phyloP scores from a whole-genome alignment of 1,140 invertebrate genomes.

The Panulirus ornatus region DNA sequence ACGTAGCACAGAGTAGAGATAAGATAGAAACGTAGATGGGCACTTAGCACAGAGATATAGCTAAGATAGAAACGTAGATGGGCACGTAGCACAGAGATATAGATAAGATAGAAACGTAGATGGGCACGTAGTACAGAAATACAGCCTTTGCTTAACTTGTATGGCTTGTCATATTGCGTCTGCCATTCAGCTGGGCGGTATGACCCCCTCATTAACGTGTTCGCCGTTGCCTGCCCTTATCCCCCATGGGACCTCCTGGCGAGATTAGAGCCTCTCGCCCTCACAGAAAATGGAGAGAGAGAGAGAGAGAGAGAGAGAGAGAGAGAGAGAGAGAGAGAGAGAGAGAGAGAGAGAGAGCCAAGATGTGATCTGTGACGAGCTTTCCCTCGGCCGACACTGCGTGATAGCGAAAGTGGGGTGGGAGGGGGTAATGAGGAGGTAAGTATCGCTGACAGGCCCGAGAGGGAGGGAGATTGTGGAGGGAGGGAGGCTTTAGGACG shows the following conservation, averaged over 20 bases:
- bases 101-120: no score
- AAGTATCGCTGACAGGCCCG: background rate
- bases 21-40: no score
- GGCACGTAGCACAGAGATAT: no score
- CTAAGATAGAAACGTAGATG: no score
- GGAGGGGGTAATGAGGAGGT: background rate
- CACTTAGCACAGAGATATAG: no score
- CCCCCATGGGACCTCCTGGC: background rate
- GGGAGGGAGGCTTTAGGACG: background rate
- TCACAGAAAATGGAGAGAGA: background rate
- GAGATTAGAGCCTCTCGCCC: background rate
- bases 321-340: background rate
- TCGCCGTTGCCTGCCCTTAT: background rate
- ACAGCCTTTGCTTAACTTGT: no score
- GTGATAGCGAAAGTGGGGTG: background rate
- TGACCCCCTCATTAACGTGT: no score
- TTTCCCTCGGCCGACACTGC: background rate
- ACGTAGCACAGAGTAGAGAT: no score
- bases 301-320: background rate
- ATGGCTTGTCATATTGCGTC: no score
- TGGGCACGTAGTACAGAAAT: no score
- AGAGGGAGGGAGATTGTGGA: background rate
- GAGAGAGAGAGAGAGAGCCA: slow-evolving; percentile 16
- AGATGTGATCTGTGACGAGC: background rate
- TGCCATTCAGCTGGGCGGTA: no score